A percentile compares a stretch with the other conserved stretches of the same genome.
These are phyloP conservation scores for Erebia epiphron DNA, from an alignment of 2,888 invertebrate genomes.

Conservation along the genomic window DNA sequence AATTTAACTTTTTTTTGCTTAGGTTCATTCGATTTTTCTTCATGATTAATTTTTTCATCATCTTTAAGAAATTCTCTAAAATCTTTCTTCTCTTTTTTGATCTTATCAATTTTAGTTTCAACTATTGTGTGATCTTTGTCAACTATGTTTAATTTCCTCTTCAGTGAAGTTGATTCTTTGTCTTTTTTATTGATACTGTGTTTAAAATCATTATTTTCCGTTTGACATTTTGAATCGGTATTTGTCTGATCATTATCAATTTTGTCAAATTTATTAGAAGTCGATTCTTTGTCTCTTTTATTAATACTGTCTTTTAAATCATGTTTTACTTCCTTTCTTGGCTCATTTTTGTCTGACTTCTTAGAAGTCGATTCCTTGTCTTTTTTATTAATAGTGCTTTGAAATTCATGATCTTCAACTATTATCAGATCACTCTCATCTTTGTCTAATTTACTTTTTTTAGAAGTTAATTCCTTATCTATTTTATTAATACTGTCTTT, in stretches of 20 bases:
- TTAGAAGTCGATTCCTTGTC: constrained; percentile 13
- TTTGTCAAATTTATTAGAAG: constrained; percentile 29
- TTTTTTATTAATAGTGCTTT: constrained; percentile 17
- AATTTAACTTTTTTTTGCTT: constrained; percentile 50
- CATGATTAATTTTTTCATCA: constrained; percentile 38
- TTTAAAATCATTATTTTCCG: constrained; percentile 31
- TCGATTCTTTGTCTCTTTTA: constrained; percentile 17
- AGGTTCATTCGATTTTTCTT: constrained; percentile 26
- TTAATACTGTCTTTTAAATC: constrained; percentile 19
- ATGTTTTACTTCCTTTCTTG: constrained; percentile 19
- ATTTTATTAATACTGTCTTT: constrained; percentile 10
- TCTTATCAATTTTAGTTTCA: constrained; percentile 28
- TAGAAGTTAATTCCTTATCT: constrained; percentile 16
- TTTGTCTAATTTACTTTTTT: constrained; percentile 33
- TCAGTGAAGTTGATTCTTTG: constrained; percentile 15
- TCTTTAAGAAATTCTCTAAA: constrained; percentile 60
- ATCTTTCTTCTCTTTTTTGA: constrained; percentile 44
- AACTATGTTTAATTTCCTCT: constrained; percentile 32
- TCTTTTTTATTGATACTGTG: constrained; percentile 17
- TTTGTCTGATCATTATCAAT: constrained; percentile 26
- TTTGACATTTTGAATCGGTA: constrained; percentile 20
- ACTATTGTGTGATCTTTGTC: constrained; percentile 26
- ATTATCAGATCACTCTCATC: constrained; percentile 26
- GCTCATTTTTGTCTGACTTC: constrained; percentile 23
- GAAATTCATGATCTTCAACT: constrained; percentile 18